Base-by-base conservation (phyloP, 2,797 vertebrate species). In the Sebastes itinus region DNA sequence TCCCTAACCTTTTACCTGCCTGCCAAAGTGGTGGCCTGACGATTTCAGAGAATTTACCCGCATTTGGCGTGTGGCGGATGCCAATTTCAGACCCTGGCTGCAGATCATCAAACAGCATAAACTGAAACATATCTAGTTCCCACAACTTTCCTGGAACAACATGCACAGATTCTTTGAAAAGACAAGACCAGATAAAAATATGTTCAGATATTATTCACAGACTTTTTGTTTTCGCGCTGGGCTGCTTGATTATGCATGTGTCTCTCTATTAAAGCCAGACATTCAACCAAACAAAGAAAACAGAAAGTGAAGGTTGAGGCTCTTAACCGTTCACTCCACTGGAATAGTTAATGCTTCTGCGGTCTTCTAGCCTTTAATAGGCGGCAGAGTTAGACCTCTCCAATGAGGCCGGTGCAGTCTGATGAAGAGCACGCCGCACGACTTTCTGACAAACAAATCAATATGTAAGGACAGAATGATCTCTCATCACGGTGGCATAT, bases 361-460 rank as follows among this genome's bases (percentile, higher is more conserved):
- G 1, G 68, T 81, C 85, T 83, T 75, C 28, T 49, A 84, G 86
- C 28, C 65, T 87, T 82, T 88, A 88, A 89, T 78, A 83, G 89
- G 75, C 80, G 63, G 72, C 78, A 80, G 27, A 84, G 61, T 81
- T 85, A 63, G 86, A 89, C 82, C 70, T 89, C 69, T 82, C 72
- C 70, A 67, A 74, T 60, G 60, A 76, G 55, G 33, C 74, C 9
- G 16, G 4, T 69, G 79, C 72, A 75, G 78, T 66, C 85, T 86
- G 85, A 89, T 80, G 77, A 86, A 80, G 75, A 88, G 74, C 65
- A 46, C 5, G 9, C 49, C 52, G 52, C 75, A 70, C 8, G 32
- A 82, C 72, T 80, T 84, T 87, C 81, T 85, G 88, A 87, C 84
- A 86, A 83, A 90, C 81, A 84, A 86, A 92, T 93, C 90, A 88